Conservation (phyloP, 1,140 invertebrate genomes). For the Drosophila pseudoananassae region DNA sequence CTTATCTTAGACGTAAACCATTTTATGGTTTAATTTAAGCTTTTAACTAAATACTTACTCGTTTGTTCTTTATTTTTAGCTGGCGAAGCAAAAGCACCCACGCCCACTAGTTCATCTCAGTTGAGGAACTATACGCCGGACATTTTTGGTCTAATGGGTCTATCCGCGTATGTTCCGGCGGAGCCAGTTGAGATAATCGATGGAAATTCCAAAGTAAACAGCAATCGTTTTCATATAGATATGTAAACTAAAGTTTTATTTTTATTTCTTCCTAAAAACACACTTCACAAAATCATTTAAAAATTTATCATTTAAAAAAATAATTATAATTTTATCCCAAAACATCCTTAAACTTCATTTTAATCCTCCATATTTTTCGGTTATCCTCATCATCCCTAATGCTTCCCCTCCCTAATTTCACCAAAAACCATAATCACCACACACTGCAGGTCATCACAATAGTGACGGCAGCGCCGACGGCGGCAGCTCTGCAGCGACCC, state of each 20-base stretch:
- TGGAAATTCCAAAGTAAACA: constrained; percentile 86
- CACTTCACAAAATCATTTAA: constrained; percentile 2
- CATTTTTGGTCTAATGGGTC: constrained; percentile 84
- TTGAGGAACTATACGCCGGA: constrained; percentile 78
- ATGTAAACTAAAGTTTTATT: constrained; percentile 53
- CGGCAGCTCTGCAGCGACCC: constrained; percentile 45
- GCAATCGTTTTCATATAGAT: constrained; percentile 43
- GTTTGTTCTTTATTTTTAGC: constrained; percentile 27
- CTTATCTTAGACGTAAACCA: too few species aligned
- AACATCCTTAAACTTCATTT: not conserved
- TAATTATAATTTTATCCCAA: not conserved
- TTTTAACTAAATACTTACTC: not conserved
- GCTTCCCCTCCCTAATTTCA: constrained; percentile 1
- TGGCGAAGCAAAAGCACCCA: constrained; percentile 70
- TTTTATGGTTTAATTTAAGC: too few species aligned
- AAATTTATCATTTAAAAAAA: constrained; percentile 10
- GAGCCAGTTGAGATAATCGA: constrained; percentile 84
- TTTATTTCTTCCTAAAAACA: constrained; percentile 13
- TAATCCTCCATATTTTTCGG: not conserved
- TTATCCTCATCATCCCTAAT: not conserved
- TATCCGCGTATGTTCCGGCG: constrained; percentile 84
- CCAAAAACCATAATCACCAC: constrained; percentile 10
- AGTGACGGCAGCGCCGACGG: constrained; percentile 68
- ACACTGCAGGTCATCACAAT: constrained; percentile 79
- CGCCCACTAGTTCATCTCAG: constrained; percentile 79